Base-by-base conservation (phyloP, 2,888 invertebrate genomes). In the Ichneumoninae sp. region DNA sequence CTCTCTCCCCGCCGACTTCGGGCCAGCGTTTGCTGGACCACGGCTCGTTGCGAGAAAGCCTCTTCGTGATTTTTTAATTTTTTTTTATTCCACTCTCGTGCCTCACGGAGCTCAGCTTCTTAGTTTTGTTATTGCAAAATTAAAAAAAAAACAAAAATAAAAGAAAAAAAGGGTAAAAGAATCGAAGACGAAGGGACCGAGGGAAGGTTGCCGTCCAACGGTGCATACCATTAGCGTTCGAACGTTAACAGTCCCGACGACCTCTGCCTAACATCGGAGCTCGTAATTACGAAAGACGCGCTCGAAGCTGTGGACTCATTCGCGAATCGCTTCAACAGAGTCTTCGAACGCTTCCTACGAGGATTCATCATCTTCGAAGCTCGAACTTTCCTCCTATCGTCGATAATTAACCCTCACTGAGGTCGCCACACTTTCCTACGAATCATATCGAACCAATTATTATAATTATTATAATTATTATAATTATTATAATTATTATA, bases 211-310 rank as follows among this genome's bases (percentile, higher is more conserved):
- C n/a, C 44, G 44, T 74, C 69, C 75, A 50, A 47, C 50, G 74
- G 47, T 68, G 92, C 92, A 92, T 92, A 92, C 89, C 89, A 92
- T 92, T 92, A 92, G 89, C 89, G 86, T 89, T 88, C 89, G 90
- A 91, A 89, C 90, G 90, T 91, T 91, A 91, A 90, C 91, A 87
- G 89, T 89, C 90, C 75, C 88, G 86, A 87, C 89, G 90, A 92
- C 92, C 92, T 91, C 90, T 88, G 87, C 86, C 88, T 85, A n/a
- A 44, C 60, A 10, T 22, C 44, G 44, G 44, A 47, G 13, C 44
- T 81, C 88, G 91, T 91, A 91, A 91, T 91, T 91, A 91, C 90
- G 70, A 74, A 47, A 44, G 40, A 30, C 16, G 33, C 60, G 6
- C 44, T 63, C 63, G 33, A 63, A 63, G 63, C 63, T 63, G 16